phyloP scores from a whole-genome alignment of 2,888 invertebrate species.

The Tanypteryx hageni region DNA sequence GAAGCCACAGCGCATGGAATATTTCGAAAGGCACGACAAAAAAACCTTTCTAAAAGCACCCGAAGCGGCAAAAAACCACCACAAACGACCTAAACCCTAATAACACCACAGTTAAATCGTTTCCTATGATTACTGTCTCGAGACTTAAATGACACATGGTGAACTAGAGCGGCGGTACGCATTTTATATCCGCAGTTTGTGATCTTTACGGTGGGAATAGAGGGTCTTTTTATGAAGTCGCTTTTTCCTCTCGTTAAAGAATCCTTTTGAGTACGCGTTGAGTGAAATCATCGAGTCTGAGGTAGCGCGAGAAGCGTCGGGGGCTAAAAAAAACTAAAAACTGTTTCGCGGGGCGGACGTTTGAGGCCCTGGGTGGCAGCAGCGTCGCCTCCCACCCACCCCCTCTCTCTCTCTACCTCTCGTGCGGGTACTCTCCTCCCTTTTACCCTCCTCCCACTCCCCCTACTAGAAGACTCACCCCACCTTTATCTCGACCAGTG shows the following conservation, averaged over 20 bases:
- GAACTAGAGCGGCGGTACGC: too few species aligned
- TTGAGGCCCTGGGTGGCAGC: slow-evolving; percentile 4
- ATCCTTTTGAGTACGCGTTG: slow-evolving; percentile 29
- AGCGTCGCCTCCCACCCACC: neutral
- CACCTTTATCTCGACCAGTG: slow-evolving; percentile 23
- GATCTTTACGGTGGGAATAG: neutral
- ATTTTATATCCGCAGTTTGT: neutral
- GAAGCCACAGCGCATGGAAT: neutral
- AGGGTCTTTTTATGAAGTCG: slow-evolving; percentile 1
- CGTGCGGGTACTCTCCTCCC: neutral
- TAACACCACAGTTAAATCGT: too few species aligned
- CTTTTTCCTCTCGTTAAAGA: neutral
- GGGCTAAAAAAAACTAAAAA: slow-evolving; percentile 21
- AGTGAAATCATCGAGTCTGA: slow-evolving; percentile 19
- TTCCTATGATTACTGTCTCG: too few species aligned
- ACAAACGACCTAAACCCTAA: too few species aligned
- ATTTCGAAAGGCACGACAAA: neutral
- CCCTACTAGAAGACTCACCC: neutral
- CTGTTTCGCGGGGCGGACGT: neutral
- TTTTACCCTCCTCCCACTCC: neutral
- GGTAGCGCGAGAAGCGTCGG: slow-evolving; percentile 2
- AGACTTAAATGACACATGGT: too few species aligned
- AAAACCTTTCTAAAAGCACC: too few species aligned
- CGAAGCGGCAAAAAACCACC: too few species aligned
- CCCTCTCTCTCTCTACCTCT: neutral